Evolutionary conservation across 2,797 vertebrate species (phyloP).

Genomic region (Orestias chungarensis): DNA sequence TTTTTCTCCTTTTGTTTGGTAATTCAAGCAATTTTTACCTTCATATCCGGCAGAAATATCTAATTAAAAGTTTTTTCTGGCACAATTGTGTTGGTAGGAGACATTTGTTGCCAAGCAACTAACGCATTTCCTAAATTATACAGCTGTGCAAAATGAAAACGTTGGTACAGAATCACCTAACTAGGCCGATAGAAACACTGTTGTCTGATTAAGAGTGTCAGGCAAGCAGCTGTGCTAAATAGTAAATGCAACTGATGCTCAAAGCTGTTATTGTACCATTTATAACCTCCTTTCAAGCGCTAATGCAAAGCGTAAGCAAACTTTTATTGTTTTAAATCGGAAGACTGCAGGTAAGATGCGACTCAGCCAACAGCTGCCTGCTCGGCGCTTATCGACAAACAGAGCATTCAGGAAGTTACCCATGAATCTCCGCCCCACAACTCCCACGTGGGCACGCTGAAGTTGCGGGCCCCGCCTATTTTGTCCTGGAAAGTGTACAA

Average conservation of each 20-base stretch:
- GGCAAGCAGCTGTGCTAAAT: not conserved
- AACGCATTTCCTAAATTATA: not conserved
- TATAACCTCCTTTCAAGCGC: no score
- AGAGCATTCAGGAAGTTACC: slow-evolving; percentile 77
- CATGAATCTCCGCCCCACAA: slow-evolving; percentile 85
- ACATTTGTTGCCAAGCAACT: not conserved
- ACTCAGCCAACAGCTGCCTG: slow-evolving; percentile 42
- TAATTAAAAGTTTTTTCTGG: not conserved
- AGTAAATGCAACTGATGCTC: not conserved
- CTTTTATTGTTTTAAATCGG: no score
- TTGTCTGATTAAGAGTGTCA: not conserved
- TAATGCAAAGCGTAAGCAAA: not conserved
- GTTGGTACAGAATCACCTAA: not conserved
- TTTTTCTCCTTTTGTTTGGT: not conserved
- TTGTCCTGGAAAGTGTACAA: slow-evolving; percentile 78
- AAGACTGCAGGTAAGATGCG: slow-evolving; percentile 53
- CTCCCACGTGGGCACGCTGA: slow-evolving; percentile 84
- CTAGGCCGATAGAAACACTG: not conserved
- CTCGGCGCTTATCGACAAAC: slow-evolving; percentile 72
- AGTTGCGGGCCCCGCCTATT: slow-evolving; percentile 81
- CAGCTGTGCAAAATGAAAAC: not conserved
- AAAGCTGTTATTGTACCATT: no score
- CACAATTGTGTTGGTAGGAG: not conserved
- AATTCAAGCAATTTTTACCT: not conserved
- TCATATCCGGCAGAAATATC: not conserved